Evolutionary conservation across 2,888 invertebrate species (phyloP).

Genomic region (Heliothis peltigera): DNA sequence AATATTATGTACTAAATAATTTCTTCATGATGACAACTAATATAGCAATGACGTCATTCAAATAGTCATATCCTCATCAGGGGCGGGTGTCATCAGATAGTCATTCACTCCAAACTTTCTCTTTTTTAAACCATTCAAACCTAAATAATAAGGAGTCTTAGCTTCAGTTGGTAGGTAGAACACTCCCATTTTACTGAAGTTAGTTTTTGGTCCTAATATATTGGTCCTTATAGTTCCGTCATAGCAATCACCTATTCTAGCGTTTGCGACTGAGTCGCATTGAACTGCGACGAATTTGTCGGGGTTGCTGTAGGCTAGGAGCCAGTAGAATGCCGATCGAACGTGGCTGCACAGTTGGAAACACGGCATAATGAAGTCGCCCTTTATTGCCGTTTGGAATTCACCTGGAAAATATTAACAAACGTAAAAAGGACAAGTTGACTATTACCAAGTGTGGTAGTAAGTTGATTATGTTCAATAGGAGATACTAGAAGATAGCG

Average conservation of each 20-base stretch:
- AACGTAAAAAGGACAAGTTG: not conserved
- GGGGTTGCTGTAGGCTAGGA: slow-evolving; percentile 69
- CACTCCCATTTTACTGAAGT: slow-evolving; percentile 79
- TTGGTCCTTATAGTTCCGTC: slow-evolving; percentile 66
- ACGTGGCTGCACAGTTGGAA: slow-evolving; percentile 83
- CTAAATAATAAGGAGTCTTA: slow-evolving; percentile 74
- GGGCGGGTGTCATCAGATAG: slow-evolving; percentile 73
- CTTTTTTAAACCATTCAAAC: slow-evolving; percentile 71
- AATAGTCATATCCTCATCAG: slow-evolving; percentile 73
- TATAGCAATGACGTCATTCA: slow-evolving; percentile 26
- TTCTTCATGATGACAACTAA: not conserved
- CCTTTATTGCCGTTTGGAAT: slow-evolving; percentile 76
- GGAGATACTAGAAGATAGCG: too few species aligned
- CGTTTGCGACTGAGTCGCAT: slow-evolving; percentile 75
- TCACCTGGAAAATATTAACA: slow-evolving; percentile 73
- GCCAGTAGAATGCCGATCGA: slow-evolving; percentile 78
- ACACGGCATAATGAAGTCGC: slow-evolving; percentile 80
- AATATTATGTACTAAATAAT: not conserved
- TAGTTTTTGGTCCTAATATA: slow-evolving; percentile 77
- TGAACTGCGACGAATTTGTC: slow-evolving; percentile 77
- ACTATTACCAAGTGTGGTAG: not conserved
- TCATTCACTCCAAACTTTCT: slow-evolving; percentile 71
- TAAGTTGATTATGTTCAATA: not conserved
- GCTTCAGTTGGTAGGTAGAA: slow-evolving; percentile 80
- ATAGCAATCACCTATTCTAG: slow-evolving; percentile 78